Conservation (phyloP, 2,797 vertebrate species). For the Loriculus beryllinus region DNA sequence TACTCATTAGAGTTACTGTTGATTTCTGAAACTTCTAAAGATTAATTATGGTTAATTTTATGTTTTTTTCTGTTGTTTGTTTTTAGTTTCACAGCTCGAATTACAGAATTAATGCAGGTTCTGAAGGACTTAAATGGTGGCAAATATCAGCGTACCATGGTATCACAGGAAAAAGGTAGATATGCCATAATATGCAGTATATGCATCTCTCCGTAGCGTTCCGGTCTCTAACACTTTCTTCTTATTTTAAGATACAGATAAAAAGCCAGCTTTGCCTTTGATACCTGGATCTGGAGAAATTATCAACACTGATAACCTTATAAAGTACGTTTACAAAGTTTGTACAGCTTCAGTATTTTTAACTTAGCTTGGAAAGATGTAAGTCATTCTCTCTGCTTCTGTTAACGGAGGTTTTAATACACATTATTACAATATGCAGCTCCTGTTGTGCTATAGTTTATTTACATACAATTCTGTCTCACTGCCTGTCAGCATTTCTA, state of each 20-base stretch:
- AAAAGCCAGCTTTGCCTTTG: constrained; percentile 72
- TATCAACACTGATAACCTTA: constrained; percentile 88
- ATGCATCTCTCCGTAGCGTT: not conserved
- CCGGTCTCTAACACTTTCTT: constrained; percentile 22
- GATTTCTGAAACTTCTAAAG: not conserved
- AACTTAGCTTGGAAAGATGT: not conserved
- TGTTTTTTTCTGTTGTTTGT: not conserved
- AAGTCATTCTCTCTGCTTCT: not conserved
- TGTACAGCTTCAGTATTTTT: not conserved
- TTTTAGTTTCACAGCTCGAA: constrained; percentile 91
- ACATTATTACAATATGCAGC: not conserved
- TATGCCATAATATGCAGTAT: not conserved
- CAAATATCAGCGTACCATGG: constrained; percentile 95
- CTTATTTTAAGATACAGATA: constrained; percentile 71
- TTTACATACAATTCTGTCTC: not conserved
- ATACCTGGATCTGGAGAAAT: constrained; percentile 89
- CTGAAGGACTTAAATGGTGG: constrained; percentile 92
- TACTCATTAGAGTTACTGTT: not conserved
- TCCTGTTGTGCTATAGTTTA: not conserved
- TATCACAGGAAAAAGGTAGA: constrained; percentile 87
- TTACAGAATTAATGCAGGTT: constrained; percentile 95
- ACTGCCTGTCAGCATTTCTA: not conserved
- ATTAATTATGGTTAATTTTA: not conserved
- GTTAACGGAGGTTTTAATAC: not conserved
- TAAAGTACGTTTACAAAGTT: constrained; percentile 82